A percentile compares a stretch with the other conserved stretches of the same genome.
Evolutionary conservation across 1,140 invertebrate species (phyloP).

Genomic region (Rhizoglyphus robini): DNA sequence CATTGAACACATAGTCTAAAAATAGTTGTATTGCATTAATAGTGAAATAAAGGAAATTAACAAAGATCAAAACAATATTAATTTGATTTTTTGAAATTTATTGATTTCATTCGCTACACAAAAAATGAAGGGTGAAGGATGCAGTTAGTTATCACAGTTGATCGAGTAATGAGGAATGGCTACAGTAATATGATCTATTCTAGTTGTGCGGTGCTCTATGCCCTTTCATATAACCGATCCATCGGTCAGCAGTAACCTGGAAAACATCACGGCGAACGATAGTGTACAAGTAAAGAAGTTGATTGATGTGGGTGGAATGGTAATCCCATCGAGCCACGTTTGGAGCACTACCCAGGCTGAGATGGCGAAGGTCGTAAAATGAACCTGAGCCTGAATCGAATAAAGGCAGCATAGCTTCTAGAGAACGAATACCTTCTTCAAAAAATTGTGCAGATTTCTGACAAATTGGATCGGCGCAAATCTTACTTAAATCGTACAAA

Average conservation of each 20-base stretch:
- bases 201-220: conserved; percentile 79
- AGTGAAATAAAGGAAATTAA: no score
- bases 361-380: conserved; percentile 89
- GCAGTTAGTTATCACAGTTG: not conserved
- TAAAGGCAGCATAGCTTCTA: conserved; percentile 75
- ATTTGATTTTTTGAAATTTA: no score
- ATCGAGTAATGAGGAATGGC: not conserved
- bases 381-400: conserved; percentile 92
- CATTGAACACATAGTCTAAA: no score
- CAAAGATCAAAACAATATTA: no score
- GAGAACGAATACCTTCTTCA: conserved; percentile 66
- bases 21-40: no score
- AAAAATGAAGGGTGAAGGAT: not conserved
- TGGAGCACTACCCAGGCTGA: conserved; percentile 66
- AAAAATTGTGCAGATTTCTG: conserved; percentile 52
- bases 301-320: conserved; percentile 94
- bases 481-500: conserved; percentile 73
- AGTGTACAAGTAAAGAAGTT: conserved; percentile 72
- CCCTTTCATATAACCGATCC: conserved; percentile 93
- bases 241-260: conserved; percentile 67
- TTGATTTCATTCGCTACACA: not conserved
- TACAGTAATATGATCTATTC: no score
- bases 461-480: conserved; percentile 35
- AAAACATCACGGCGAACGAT: conserved; percentile 66
- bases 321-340: conserved; percentile 87